Evolutionary conservation across 2,888 invertebrate species (phyloP), one percentile per base, ranked within the genome.

Genomic region (Poecilobothrus nobilitatus): DNA sequence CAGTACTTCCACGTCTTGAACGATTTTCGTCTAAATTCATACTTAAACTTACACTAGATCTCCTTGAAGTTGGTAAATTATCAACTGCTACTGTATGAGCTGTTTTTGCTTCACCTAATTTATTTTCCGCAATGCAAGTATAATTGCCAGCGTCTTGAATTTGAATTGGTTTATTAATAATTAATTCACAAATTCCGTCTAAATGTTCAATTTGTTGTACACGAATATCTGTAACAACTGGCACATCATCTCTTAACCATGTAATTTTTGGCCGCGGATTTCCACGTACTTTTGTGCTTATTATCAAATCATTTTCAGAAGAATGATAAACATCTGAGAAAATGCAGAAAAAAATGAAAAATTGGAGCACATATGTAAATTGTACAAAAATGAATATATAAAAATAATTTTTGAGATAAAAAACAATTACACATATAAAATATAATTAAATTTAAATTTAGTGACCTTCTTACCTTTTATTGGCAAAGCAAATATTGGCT

Each of bases 281-380:
- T 63, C 91, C 90, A 69, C 92, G 84, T 44, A 92, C 87, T 74
- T 90, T 91, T 78, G 94, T 94, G 79, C 92, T 92, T 72, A 94
- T 81, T 66, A 88, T 85, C 68, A 93, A 80, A 79, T 92, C 90
- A 78, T 92, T 89, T 76, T 89, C 90, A 37, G 87, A 84, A 73
- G 86, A 84, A 76, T 88, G 88, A 78, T 90, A 92, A 8, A 85
- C 86, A 80, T 92, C 92, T 88, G 81, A 71, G 75, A 83, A 65
- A 6, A 62, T 44, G 10, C 66, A 64, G 12, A 68, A 15, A 67
- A 64, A 68, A 66, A n/a, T n/a, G n/a, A 67, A 70, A 63, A 22
- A 33, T 62, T 53, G 5, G 27, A 27, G 27, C 27, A 27, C 27
- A 27, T 27, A 27, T 27, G 27, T 27, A 18, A 53, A 53, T 53